phyloP scores from a whole-genome alignment of 2,113 vertebrate species.

The Nycticorax nycticorax region DNA sequence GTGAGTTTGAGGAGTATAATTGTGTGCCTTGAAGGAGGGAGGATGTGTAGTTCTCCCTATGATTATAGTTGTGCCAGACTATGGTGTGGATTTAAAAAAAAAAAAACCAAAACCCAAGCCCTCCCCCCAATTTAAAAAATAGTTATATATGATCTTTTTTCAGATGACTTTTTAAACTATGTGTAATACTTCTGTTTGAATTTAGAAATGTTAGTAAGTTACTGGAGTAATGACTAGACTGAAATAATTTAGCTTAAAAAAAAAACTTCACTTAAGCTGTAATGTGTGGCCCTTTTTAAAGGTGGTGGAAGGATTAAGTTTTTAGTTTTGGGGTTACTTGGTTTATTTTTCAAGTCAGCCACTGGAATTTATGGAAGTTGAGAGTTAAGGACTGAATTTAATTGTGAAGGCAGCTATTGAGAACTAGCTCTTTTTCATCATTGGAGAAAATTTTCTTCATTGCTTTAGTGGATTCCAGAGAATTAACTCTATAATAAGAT shows the following conservation, averaged over 20 bases:
- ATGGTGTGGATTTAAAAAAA: neutral
- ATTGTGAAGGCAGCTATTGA: neutral
- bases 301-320: neutral
- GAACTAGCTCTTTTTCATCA: neutral
- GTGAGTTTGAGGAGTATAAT: neutral
- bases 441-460: neutral
- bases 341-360: neutral
- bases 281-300: neutral
- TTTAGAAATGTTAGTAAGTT: neutral
- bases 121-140: neutral
- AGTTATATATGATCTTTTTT: neutral
- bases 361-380: neutral
- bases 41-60: neutral
- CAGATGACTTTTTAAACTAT: neutral
- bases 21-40: neutral
- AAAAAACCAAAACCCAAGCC: no score
- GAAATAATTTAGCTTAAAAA: neutral
- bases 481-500: neutral
- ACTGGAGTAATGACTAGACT: neutral
- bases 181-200: neutral
- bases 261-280: accelerated
- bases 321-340: neutral
- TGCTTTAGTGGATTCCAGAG: neutral
- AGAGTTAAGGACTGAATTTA: neutral
- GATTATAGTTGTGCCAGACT: neutral